phyloP scores from a whole-genome alignment of 2,797 vertebrate species.

The Bradypodion pumilum region DNA sequence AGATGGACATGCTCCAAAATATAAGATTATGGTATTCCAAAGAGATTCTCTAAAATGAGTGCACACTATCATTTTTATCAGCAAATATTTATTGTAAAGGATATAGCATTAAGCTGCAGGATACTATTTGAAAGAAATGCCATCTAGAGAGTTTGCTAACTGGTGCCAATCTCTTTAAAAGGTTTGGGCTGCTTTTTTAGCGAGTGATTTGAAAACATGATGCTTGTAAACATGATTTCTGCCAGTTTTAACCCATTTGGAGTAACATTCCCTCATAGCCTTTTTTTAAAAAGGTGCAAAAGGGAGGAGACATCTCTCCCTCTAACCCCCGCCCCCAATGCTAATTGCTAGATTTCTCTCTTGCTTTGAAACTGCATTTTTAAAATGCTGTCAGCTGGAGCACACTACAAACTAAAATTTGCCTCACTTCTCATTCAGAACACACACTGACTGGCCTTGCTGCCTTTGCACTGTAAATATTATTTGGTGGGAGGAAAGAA shows the following conservation, averaged over 20 bases:
- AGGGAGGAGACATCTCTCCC: constrained; percentile 23
- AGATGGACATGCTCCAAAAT: constrained; percentile 25
- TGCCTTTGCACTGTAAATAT: constrained; percentile 84
- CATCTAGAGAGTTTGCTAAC: constrained; percentile 38
- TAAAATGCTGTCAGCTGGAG: constrained; percentile 59
- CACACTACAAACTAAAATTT: constrained; percentile 66
- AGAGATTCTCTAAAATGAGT: constrained; percentile 36
- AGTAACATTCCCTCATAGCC: constrained; percentile 35
- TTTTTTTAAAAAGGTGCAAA: constrained; percentile 45
- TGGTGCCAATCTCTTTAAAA: constrained; percentile 32
- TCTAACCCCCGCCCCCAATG: constrained; percentile 13
- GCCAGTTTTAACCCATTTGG: constrained; percentile 56
- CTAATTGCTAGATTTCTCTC: constrained; percentile 53
- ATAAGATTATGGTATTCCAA: background rate
- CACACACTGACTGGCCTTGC: constrained; percentile 79
- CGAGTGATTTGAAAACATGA: constrained; percentile 22
- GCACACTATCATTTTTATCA: constrained; percentile 22
- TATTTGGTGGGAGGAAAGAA: constrained; percentile 78
- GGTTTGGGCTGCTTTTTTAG: constrained; percentile 9
- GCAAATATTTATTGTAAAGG: constrained; percentile 7
- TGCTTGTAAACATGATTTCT: constrained; percentile 44
- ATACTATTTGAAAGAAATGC: constrained; percentile 9
- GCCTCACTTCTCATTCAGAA: constrained; percentile 75
- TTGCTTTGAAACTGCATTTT: constrained; percentile 53
- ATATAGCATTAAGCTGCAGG: constrained; percentile 1